Base-by-base conservation (phyloP, 2,113 vertebrate species). In the Syngnathus typhle region DNA sequence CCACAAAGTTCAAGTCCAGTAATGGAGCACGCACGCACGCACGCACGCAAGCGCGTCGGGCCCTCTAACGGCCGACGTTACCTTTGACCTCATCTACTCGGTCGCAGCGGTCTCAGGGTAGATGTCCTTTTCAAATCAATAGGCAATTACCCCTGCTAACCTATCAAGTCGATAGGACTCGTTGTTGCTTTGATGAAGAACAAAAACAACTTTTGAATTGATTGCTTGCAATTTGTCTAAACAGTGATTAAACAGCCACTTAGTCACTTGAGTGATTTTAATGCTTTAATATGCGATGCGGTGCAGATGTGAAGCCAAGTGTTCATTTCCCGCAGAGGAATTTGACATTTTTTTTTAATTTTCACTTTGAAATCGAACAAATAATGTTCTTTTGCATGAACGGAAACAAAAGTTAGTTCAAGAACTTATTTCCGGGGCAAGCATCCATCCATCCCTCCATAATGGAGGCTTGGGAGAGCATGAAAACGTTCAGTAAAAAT, bases 111-210 rank as follows among this genome's bases (percentile, higher is more conserved):
- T 32, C 55, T 16, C 23, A 9, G 54, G 10, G 23, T 23, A 27
- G 54, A 27, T 15, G 54, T 56, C 27, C 55, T 58, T 36, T 36
- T 13, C 11, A 58, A 32, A 58, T 58, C 55, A 36, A 58, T 36
- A 58, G 12, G 55, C 27, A 58, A 58, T 58, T 58, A 58, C 27
- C 55, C n/a, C 18, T 51, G 49, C 49, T 51, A n/a, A n/a, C 49
- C 19, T 36, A 36, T 16, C 27, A 16, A 13, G 52, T 55, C 11
- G 13, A 7, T 7, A 27, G 52, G 52, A 55, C 27, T 32, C 27
- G 27, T 55, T 27, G 21, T 23, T 55, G 52, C 52, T 64, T 62
- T 63, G 21, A 47, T 65, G 67, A 44, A 54, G 10, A 3, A 41
- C 38, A 43, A 9, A 36, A 32, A 55, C 5, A 13, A 19, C 4